Conservation (phyloP, 2,888 invertebrate species). For the Lepeophtheirus nordmannii region DNA sequence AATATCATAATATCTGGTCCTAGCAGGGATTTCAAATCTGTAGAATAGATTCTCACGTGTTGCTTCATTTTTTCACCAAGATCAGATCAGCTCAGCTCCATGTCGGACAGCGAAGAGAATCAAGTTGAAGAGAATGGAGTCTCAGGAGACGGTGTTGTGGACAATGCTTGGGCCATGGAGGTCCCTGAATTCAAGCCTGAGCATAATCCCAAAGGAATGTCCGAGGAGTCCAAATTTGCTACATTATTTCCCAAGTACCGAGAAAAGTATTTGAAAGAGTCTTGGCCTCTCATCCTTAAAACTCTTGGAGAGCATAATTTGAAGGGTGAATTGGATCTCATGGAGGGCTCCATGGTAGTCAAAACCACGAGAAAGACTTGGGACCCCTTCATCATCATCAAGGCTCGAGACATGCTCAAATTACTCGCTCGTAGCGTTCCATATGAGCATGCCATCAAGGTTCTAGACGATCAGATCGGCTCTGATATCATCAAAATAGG, state of each 20-base stretch:
- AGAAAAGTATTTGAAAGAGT: slow-evolving; percentile 83
- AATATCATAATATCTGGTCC: too few relatives aligned
- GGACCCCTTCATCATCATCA: slow-evolving; percentile 94
- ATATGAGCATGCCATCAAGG: slow-evolving; percentile 77
- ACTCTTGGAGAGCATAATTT: slow-evolving; percentile 53
- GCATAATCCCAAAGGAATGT: slow-evolving; percentile 70
- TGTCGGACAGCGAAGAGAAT: neutral
- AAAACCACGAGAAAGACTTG: slow-evolving; percentile 88
- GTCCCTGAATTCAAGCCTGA: slow-evolving; percentile 70
- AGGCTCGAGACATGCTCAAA: slow-evolving; percentile 89
- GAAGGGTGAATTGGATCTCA: slow-evolving; percentile 71
- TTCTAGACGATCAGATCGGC: slow-evolving; percentile 69
- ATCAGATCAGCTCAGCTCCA: neutral
- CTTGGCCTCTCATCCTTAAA: slow-evolving; percentile 87
- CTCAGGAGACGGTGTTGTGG: slow-evolving; percentile 43
- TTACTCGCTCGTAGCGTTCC: slow-evolving; percentile 88
- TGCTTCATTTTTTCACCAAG: too few relatives aligned
- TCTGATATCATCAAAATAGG: slow-evolving; percentile 95
- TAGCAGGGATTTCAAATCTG: too few relatives aligned
- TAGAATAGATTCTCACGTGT: too few relatives aligned
- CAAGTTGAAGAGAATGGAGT: neutral
- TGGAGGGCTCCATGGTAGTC: slow-evolving; percentile 88
- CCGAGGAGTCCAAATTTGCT: slow-evolving; percentile 90
- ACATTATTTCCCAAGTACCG: slow-evolving; percentile 92
- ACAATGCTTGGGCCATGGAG: slow-evolving; percentile 71